phyloP scores from a whole-genome alignment of 2,113 vertebrate species.

The Oncorhynchus masou region DNA sequence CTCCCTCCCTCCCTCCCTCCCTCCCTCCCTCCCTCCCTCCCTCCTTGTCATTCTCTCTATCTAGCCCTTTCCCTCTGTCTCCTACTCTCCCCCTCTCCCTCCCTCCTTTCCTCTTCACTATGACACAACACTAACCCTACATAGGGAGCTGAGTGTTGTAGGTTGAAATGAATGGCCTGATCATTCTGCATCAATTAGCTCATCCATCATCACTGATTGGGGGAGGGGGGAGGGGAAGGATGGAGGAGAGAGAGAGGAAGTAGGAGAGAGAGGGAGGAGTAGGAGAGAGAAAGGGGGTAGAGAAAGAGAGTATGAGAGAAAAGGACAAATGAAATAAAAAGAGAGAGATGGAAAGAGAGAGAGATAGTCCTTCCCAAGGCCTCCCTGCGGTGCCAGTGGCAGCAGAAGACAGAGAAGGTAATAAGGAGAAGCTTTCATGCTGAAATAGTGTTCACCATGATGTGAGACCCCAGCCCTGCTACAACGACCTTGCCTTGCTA shows the following conservation, averaged over 20 bases:
- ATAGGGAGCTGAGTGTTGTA: slow-evolving; percentile 58
- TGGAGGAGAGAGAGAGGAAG: neutral
- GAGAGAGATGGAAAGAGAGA: neutral
- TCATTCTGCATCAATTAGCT: slow-evolving; percentile 75
- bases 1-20: neutral
- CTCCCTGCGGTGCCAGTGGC: neutral
- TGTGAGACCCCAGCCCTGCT: slow-evolving; percentile 10
- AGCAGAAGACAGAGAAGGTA: neutral
- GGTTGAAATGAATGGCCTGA: slow-evolving; percentile 68
- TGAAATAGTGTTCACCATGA: slow-evolving; percentile 39
- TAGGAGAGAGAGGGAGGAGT: neutral
- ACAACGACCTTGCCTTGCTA: slow-evolving; percentile 48
- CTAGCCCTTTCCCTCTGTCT: neutral
- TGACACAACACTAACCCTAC: slow-evolving; percentile 53
- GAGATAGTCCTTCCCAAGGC: neutral
- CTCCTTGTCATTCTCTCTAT: neutral
- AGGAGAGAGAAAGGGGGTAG: neutral
- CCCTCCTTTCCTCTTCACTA: slow-evolving; percentile 31
- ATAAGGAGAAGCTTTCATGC: slow-evolving; percentile 10
- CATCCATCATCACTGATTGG: slow-evolving; percentile 71
- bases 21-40: neutral
- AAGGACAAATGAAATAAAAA: neutral
- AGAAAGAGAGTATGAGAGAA: neutral
- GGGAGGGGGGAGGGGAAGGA: neutral
- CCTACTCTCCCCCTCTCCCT: slow-evolving; percentile 8